Base-by-base conservation (phyloP, 2,888 invertebrate genomes). In the Leistus spinibarbis region DNA sequence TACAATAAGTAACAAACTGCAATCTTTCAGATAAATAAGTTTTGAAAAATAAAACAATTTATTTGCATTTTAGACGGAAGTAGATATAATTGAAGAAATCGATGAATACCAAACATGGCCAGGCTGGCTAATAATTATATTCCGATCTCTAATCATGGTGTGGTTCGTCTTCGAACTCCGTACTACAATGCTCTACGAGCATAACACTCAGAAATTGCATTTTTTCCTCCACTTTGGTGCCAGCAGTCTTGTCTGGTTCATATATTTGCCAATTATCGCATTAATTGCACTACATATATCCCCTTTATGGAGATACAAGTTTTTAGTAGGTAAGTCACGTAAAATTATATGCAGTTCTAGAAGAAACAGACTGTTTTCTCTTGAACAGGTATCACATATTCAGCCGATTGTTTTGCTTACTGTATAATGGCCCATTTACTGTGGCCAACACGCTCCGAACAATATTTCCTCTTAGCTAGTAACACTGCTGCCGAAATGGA, bases 31-130 rank as follows among this genome's bases (percentile, higher is more conserved):
- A n/a, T 17, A 27, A 70, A 70, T 62, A 17, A 20, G 17, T 54
- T n/a, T 13, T 54, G 54, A 7, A 9, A 53, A 53, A 54, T 54
- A 54, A 3, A 17, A 54, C 16, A 9, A 9, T 53, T 69, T 77
- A 77, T 76, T 1, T 60, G n/a, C 77, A 69, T 86, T 88, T 76
- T 85, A 98, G 97, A 96, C 95, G 76, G 98, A 97, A 87, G 95
- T 98, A 56, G 97, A 98, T 84, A 95, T 96, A 67, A 94, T 98
- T 80, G 96, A 97, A 84, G 98, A 98, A 84, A 94, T 96, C 71
- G 98, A 98, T 83, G 97, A 98, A 83, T 99, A 97, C 86, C 97
- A 98, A 86, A 97, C 98, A 0, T 97, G 97, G 96, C 98, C 98
- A 0, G 98, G 98, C 3, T 97, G 97, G 93, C 89, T 98, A 78